These are phyloP conservation scores for Scopus umbretta DNA, from an alignment of 2,113 vertebrate genomes.

Conservation along the genomic window DNA sequence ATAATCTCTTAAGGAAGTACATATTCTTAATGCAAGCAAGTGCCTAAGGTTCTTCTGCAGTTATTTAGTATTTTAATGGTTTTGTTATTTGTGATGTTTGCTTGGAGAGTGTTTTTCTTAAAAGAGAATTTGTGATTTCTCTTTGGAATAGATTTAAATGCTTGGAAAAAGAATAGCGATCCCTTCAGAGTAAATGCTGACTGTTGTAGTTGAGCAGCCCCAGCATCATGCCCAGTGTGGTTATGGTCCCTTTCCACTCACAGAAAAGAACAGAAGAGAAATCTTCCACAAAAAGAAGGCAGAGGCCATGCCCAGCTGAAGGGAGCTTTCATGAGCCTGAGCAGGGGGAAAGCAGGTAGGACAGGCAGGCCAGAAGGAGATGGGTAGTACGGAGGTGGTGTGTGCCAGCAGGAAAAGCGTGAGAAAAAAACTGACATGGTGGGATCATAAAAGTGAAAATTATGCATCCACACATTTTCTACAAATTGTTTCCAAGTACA, in stretches of 20 bases:
- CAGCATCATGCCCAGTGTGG: not conserved
- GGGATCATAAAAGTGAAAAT: not conserved
- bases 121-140: not conserved
- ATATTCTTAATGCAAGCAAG: not conserved
- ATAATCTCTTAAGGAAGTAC: not conserved
- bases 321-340: not conserved
- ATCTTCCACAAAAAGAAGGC: not conserved
- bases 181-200: not conserved
- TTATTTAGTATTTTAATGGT: not conserved
- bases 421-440: not conserved
- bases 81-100: not conserved
- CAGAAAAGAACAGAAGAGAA: not conserved
- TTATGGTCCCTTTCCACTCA: not conserved
- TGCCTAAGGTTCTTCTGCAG: not conserved
- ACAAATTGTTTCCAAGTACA: not conserved
- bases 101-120: not conserved
- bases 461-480: not conserved
- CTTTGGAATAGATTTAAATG: not conserved
- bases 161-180: not conserved
- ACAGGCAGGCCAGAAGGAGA: constrained; percentile 26
- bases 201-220: not conserved
- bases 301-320: not conserved
- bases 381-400: not conserved
- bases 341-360: not conserved
- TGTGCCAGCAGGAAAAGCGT: not conserved